phyloP scores from a whole-genome alignment of 2,888 invertebrate genomes.

The Hoplodrina ambigua region DNA sequence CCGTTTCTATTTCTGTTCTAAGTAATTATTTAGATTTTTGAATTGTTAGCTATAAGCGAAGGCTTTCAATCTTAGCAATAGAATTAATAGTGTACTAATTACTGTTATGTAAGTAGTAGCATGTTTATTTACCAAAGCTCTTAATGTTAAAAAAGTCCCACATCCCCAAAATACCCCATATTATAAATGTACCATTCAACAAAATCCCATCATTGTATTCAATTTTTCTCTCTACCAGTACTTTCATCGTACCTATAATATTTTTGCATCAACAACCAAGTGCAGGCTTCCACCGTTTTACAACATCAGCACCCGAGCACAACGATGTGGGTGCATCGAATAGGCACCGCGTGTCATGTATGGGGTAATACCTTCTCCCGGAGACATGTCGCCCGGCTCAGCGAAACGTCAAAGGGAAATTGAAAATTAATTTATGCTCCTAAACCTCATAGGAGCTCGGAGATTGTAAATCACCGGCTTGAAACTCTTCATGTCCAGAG shows the following conservation, averaged over 20 bases:
- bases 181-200: background rate
- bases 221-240: background rate
- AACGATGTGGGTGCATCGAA: constrained; percentile 73
- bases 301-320: constrained; percentile 51
- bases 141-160: too few species aligned
- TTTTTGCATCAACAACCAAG: constrained; percentile 18
- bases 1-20: background rate
- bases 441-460: constrained; percentile 81
- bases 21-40: background rate
- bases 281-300: constrained; percentile 13
- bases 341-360: constrained; percentile 82
- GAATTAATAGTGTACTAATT: background rate
- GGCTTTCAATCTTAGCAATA: background rate
- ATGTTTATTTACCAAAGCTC: too few species aligned
- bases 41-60: background rate
- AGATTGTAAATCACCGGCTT: constrained; percentile 78
- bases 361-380: constrained; percentile 84
- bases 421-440: constrained; percentile 90
- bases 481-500: constrained; percentile 63
- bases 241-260: background rate
- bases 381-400: constrained; percentile 87
- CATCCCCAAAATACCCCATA: too few species aligned
- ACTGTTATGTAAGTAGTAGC: too few species aligned
- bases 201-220: background rate
- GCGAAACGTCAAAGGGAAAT: constrained; percentile 90